These are phyloP conservation scores for Nyctibius bracteatus DNA, from an alignment of 2,113 vertebrate species.

Conservation along the genomic window DNA sequence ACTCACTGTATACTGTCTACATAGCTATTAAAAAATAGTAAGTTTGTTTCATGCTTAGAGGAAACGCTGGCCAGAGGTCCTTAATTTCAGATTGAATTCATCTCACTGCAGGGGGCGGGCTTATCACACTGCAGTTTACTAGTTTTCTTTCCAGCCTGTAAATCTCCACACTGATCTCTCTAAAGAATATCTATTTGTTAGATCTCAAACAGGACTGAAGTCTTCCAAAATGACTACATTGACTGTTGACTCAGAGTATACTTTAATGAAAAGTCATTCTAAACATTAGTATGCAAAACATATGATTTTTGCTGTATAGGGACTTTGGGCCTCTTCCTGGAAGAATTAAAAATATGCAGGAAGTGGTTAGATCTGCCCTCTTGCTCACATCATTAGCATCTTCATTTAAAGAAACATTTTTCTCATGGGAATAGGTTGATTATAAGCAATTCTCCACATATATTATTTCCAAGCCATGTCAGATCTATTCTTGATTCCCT, in stretches of 20 bases:
- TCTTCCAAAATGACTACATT: neutral
- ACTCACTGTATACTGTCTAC: neutral
- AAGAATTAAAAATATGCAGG: slow-evolving; percentile 25
- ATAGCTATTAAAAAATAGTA: neutral
- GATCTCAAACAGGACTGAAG: neutral
- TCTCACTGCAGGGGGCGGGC: neutral
- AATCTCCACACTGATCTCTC: neutral
- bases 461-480: neutral
- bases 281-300: neutral
- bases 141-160: neutral
- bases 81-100: neutral
- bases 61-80: neutral
- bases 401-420: neutral
- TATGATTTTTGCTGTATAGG: neutral
- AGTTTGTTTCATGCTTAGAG: neutral
- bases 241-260: neutral
- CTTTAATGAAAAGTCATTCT: neutral
- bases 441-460: neutral
- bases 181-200: neutral
- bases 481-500: neutral
- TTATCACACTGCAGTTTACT: neutral
- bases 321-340: neutral
- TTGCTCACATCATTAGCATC: slow-evolving; percentile 4
- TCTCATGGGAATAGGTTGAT: neutral
- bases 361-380: slow-evolving; percentile 1